Percentiles rank a stretch among this genome's conserved stretches.
Evolutionary conservation across 2,888 invertebrate genomes (phyloP).

Genomic region (Ormia ochracea): DNA sequence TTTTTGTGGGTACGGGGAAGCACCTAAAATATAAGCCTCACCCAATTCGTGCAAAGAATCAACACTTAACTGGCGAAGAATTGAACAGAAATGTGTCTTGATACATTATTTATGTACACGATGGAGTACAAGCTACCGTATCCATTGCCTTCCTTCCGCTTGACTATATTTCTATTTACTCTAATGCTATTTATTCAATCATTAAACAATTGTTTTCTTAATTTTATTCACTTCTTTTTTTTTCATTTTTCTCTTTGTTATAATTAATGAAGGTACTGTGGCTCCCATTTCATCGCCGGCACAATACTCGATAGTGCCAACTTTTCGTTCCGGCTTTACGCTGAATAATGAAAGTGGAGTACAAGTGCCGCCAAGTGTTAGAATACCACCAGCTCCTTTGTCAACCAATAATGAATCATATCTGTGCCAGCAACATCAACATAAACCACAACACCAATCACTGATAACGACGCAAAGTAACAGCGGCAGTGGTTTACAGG

Average conservation of each 20-base stretch:
- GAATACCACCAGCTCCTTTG: constrained; percentile 69
- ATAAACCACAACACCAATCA: constrained; percentile 59
- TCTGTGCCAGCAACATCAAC: constrained; percentile 46
- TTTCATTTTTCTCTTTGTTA: constrained; percentile 17
- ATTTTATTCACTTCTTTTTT: constrained; percentile 9
- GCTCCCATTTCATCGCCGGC: constrained; percentile 74
- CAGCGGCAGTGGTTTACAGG: constrained; percentile 34
- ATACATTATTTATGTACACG: too few relatives aligned
- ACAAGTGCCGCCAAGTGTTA: constrained; percentile 70
- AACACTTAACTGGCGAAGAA: too few relatives aligned
- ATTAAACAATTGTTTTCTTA: neutral
- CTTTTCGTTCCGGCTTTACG: constrained; percentile 73
- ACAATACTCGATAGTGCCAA: constrained; percentile 75
- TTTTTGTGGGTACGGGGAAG: too few relatives aligned
- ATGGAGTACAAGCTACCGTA: too few relatives aligned
- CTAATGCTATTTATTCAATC: neutral
- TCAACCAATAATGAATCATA: constrained; percentile 42
- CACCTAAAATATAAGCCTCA: too few relatives aligned
- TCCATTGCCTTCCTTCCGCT: too few relatives aligned
- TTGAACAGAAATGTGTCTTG: too few relatives aligned
- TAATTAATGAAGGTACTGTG: constrained; percentile 70
- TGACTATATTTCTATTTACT: neutral
- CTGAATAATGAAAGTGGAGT: constrained; percentile 72
- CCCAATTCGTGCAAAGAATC: too few relatives aligned
- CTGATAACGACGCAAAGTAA: constrained; percentile 30